phyloP scores from a whole-genome alignment of 2,113 vertebrate species.

The Pteropus alecto region DNA sequence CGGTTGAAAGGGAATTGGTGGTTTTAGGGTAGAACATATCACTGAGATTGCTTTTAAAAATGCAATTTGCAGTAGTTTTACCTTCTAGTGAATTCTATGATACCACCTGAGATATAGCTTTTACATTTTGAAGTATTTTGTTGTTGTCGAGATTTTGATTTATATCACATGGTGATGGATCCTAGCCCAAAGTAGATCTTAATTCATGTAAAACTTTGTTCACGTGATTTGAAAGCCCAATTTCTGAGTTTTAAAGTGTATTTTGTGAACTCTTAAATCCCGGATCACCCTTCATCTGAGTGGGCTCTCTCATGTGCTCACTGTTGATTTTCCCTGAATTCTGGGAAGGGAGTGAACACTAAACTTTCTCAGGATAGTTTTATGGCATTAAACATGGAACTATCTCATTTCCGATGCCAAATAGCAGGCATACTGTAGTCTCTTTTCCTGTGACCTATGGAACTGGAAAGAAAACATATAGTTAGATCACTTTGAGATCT shows the following conservation, averaged over 20 bases:
- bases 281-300: background rate
- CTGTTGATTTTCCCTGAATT: background rate
- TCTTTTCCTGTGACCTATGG: background rate
- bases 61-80: slow-evolving; percentile 37
- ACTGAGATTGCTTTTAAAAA: slow-evolving; percentile 22
- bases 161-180: background rate
- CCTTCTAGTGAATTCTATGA: background rate
- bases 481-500: background rate
- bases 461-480: background rate
- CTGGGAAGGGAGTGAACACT: background rate
- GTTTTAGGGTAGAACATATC: background rate
- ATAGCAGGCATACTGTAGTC: background rate
- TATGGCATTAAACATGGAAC: background rate
- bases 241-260: background rate
- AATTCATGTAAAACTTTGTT: background rate
- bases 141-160: background rate
- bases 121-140: background rate
- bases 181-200: background rate
- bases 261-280: background rate
- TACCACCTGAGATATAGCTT: background rate
- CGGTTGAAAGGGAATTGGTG: slow-evolving; percentile 13
- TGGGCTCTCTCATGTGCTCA: background rate
- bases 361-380: background rate
- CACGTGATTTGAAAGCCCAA: background rate
- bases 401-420: background rate